A percentile compares a stretch with the other conserved stretches of the same genome.
Conservation (phyloP, 2,888 invertebrate species). For the Automeris io region DNA sequence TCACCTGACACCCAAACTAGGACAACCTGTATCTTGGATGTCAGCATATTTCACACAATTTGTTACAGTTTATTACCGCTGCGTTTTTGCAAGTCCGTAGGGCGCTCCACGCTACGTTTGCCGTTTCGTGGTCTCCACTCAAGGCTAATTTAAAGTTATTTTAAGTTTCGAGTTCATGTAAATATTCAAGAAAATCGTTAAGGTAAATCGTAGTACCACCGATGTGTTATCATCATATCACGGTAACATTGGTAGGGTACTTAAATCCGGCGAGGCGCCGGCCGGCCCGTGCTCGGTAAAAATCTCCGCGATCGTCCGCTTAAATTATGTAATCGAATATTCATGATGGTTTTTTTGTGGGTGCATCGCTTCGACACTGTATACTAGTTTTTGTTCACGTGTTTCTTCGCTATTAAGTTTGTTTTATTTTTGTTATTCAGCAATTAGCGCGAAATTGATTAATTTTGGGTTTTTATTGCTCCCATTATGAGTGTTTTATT, state of each 20-base stretch:
- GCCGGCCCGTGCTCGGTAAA: slow-evolving; percentile 28
- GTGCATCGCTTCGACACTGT: slow-evolving; percentile 34
- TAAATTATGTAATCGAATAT: slow-evolving; percentile 67
- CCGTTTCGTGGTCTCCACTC: too few species aligned
- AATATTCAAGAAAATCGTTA: too few species aligned
- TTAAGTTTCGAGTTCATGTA: too few species aligned
- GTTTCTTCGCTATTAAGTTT: neutral
- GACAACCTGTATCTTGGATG: too few species aligned
- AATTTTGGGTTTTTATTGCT: neutral
- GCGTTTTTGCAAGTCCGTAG: too few species aligned
- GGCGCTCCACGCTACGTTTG: too few species aligned
- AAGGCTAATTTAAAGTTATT: too few species aligned
- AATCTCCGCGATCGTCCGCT: slow-evolving; percentile 32
- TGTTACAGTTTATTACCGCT: too few species aligned
- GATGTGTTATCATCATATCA: slow-evolving; percentile 13
- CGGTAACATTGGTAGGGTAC: slow-evolving; percentile 27
- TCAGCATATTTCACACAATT: too few species aligned
- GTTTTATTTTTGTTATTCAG: neutral
- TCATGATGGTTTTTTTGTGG: slow-evolving; percentile 41
- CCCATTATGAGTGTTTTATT: neutral
- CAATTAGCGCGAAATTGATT: neutral
- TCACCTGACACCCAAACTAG: too few species aligned
- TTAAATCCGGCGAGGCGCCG: slow-evolving; percentile 42
- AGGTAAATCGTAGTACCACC: neutral
- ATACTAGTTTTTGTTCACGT: slow-evolving; percentile 20